phyloP scores from a whole-genome alignment of 1,140 invertebrate species.

The Dinothrombium tinctorium region DNA sequence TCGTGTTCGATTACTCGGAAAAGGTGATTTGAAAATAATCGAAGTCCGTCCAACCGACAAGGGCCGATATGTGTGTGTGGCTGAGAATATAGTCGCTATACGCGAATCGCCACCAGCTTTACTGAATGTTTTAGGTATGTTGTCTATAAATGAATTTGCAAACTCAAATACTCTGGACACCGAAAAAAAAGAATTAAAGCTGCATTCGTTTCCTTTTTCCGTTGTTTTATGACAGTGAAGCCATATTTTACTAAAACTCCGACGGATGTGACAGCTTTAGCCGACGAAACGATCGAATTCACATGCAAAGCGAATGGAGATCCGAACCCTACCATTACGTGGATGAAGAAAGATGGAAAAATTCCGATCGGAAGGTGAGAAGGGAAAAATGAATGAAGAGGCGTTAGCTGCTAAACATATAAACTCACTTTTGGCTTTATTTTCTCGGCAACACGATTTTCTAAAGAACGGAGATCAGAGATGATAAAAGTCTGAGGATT shows the following conservation, averaged over 20 bases:
- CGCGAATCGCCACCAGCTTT: conserved; percentile 1
- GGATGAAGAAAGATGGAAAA: conserved; percentile 6
- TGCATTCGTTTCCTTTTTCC: not conserved
- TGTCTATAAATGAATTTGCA: not conserved
- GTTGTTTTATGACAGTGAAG: not conserved
- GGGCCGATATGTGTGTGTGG: conserved; percentile 61
- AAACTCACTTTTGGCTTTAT: too few species aligned
- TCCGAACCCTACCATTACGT: conserved; percentile 5
- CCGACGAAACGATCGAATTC: conserved; percentile 3
- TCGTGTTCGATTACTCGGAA: conserved; percentile 51
- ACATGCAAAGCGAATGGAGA: conserved; percentile 6
- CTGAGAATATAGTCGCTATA: conserved; percentile 58
- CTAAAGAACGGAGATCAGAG: too few species aligned
- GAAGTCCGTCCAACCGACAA: conserved; percentile 51
- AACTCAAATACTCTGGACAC: not conserved
- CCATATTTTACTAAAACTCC: conserved; percentile 3
- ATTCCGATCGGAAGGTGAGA: not conserved
- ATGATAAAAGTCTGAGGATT: not conserved
- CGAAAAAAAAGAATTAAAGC: not conserved
- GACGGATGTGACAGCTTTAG: conserved; percentile 5
- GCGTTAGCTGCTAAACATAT: too few species aligned
- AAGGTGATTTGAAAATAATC: conserved; percentile 25
- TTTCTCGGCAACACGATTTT: too few species aligned
- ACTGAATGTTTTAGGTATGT: conserved; percentile 1
- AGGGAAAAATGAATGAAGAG: too few species aligned